A percentile compares a stretch with the other conserved stretches of the same genome.
These are phyloP conservation scores for Pipra filicauda DNA, from an alignment of 2,113 vertebrate genomes.

Conservation along the genomic window DNA sequence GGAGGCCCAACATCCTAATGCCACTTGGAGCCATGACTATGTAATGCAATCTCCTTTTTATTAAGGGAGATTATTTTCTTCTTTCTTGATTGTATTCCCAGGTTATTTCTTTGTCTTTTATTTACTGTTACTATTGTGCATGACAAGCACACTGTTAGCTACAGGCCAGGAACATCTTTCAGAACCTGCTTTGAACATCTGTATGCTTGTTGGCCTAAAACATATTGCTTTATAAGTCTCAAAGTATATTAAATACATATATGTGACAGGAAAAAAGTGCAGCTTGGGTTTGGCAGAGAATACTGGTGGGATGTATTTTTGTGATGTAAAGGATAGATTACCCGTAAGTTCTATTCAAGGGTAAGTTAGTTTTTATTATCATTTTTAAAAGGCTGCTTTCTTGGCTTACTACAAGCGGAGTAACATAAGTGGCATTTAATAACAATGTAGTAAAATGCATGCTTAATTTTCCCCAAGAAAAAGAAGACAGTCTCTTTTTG, in stretches of 20 bases:
- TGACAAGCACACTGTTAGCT: neutral
- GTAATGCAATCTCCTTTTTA: conserved; percentile 5
- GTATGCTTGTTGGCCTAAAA: neutral
- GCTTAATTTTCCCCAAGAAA: neutral
- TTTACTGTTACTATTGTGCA: conserved; percentile 6
- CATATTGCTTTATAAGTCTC: neutral
- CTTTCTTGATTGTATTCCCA: neutral
- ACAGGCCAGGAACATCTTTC: neutral
- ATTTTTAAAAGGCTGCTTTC: neutral
- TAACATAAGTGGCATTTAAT: neutral
- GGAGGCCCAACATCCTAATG: neutral
- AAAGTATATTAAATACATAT: neutral
- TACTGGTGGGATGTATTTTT: neutral
- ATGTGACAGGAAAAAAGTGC: neutral
- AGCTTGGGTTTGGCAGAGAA: neutral
- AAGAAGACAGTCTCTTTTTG: neutral
- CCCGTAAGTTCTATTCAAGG: neutral
- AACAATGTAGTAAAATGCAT: neutral
- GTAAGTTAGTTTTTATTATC: neutral
- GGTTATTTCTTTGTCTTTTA: conserved; percentile 6
- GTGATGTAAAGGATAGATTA: neutral
- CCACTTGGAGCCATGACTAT: neutral
- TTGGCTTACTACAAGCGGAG: neutral
- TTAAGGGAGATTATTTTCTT: neutral
- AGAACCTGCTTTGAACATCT: neutral